Conservation (phyloP, 1,140 invertebrate genomes). For the Cardiocondyla obscurior region DNA sequence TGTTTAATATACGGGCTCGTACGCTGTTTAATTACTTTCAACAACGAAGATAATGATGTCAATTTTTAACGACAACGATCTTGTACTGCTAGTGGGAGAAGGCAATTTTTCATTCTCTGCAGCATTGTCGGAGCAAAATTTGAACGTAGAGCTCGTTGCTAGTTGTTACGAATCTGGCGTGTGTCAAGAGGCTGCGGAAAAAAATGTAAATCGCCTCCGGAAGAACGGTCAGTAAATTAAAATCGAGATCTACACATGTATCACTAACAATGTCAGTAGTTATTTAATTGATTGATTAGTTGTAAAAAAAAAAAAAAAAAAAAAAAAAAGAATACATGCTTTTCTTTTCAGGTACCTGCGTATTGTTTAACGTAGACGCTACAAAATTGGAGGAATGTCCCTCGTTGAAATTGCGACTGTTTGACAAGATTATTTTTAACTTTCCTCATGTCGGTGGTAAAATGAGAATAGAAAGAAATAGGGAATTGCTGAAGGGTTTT, state of each 20-base stretch:
- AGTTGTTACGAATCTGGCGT: conserved; percentile 76
- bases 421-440: conserved; percentile 86
- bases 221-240: conserved; percentile 75
- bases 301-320: neutral
- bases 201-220: conserved; percentile 76
- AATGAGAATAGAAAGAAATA: conserved; percentile 87
- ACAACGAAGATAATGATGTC: conserved; percentile 71
- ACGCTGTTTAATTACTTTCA: neutral
- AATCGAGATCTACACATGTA: neutral
- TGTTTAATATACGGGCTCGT: neutral
- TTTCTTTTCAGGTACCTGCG: conserved; percentile 82
- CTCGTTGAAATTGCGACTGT: conserved; percentile 74
- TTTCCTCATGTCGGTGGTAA: conserved; percentile 88
- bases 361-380: conserved; percentile 84
- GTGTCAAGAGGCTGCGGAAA: conserved; percentile 63
- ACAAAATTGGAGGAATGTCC: conserved; percentile 78
- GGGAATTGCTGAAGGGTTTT: conserved; percentile 84
- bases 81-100: conserved; percentile 84
- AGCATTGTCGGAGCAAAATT: conserved; percentile 76
- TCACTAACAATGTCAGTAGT: neutral
- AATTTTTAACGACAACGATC: conserved; percentile 74
- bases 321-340: conserved; percentile 48
- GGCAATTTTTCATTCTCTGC: conserved; percentile 86
- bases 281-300: neutral
- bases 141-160: conserved; percentile 72